Evolutionary conservation across 2,888 invertebrate species (phyloP), one percentile per base, ranked within the genome.

Genomic region (Drosophila fulvimacula): DNA sequence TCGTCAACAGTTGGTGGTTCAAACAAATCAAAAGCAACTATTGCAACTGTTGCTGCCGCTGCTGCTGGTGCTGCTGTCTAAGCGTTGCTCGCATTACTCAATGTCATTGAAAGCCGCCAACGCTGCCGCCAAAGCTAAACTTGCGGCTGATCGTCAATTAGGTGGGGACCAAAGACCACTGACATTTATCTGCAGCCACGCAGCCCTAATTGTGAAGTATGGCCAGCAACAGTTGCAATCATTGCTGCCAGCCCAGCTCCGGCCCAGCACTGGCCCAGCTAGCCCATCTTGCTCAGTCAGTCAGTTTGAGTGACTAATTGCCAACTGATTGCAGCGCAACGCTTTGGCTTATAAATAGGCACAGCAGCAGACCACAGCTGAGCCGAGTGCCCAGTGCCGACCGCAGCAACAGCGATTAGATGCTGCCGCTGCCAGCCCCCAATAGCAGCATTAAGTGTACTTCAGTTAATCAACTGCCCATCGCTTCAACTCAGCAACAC

Each of bases 41-140:
- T 73, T 63, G 60, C 53, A 63, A 55, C 55, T 46, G 46, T 55
- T 38, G 55, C 41, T 41, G 55, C 30, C 15, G 41, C 42, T 10
- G 46, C 5, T 34, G 53, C 13, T 48, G 59, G 9, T 59, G 55
- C 32, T 51, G 59, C 48, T 46, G 44, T 39, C 69, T 69, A 79
- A 78, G 79, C 75, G 69, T 74, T 70, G 79, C 73, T 71, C 81
- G 73, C 89, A 85, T 85, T 85, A 89, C 88, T 85, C 89, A 89
- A 88, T 85, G 84, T 85, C 84, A 85, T 66, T 74, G 81, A 59
- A 62, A 51, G 81, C 81, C 77, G 79, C 79, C 79, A 78, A 79
- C 79, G 81, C 81, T 73, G 81, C 68, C 78, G 81, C 79, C 74
- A 79, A 76, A 76, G 79, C 71, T 52, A 64, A 69, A 59, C 61